phyloP scores from a whole-genome alignment of 2,888 invertebrate genomes.

The Mythimna albipuncta region DNA sequence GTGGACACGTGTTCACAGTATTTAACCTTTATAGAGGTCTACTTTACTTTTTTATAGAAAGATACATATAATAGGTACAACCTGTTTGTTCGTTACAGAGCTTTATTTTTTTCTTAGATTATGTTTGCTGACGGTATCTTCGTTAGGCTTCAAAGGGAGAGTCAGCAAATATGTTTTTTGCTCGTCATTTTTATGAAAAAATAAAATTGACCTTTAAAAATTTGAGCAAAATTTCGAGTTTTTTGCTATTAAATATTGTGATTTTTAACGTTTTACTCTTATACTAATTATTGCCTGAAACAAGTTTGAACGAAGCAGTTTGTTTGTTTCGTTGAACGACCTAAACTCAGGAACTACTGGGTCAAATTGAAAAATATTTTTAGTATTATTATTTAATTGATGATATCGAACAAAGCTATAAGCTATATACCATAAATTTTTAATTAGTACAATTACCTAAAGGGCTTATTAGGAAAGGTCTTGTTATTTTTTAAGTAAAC shows the following conservation, averaged over 20 bases:
- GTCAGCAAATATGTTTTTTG: slow-evolving; percentile 44
- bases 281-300: no score
- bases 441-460: no score
- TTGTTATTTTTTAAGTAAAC: no score
- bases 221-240: not conserved
- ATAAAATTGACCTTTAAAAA: slow-evolving; percentile 36
- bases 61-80: not conserved
- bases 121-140: slow-evolving; percentile 59
- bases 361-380: no score
- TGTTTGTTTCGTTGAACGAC: not conserved
- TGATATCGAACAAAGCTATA: no score
- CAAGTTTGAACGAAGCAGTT: no score
- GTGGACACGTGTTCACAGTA: no score
- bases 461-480: no score
- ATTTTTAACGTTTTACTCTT: not conserved
- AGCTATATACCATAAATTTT: no score
- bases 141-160: slow-evolving; percentile 63
- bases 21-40: not conserved
- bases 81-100: slow-evolving; percentile 13
- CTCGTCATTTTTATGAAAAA: slow-evolving; percentile 31
- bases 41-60: no score
- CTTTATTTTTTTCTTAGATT: slow-evolving; percentile 29
- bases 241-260: not conserved
- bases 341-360: no score
- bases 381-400: no score